Conservation (phyloP, 2,888 invertebrate species). For the Pterostichus madidus region DNA sequence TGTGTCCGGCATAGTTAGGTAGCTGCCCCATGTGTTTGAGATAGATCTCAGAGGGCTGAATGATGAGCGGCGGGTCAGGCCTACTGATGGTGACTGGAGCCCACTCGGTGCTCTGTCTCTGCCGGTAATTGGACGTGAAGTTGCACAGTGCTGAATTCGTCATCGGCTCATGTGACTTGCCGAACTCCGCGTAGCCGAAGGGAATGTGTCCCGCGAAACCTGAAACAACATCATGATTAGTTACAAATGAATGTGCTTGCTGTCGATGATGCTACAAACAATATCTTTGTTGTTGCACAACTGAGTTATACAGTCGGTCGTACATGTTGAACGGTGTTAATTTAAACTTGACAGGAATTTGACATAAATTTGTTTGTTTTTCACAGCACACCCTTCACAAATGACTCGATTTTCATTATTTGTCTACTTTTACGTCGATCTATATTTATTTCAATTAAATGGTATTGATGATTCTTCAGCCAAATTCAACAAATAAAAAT, state of each 20-base stretch:
- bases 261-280: slow-evolving; percentile 58
- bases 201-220: slow-evolving; percentile 85
- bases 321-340: slow-evolving; percentile 70
- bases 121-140: slow-evolving; percentile 87
- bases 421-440: too few species aligned
- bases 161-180: slow-evolving; percentile 82
- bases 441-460: too few species aligned
- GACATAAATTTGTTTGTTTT: background rate
- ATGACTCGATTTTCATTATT: background rate
- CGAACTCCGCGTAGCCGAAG: slow-evolving; percentile 83
- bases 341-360: slow-evolving; percentile 36
- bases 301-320: slow-evolving; percentile 74
- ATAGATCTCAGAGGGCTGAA: slow-evolving; percentile 83
- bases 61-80: slow-evolving; percentile 78
- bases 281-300: slow-evolving; percentile 74
- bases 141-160: slow-evolving; percentile 87
- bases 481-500: too few species aligned
- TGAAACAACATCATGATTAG: slow-evolving; percentile 71
- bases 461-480: too few species aligned
- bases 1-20: slow-evolving; percentile 88
- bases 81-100: slow-evolving; percentile 82
- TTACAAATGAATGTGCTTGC: background rate
- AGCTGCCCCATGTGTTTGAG: slow-evolving; percentile 86
- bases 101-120: slow-evolving; percentile 87
- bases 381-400: background rate